Percentiles rank a stretch among this genome's conserved stretches.
Conservation (phyloP, 2,888 invertebrate species). For the Alcis repandata region DNA sequence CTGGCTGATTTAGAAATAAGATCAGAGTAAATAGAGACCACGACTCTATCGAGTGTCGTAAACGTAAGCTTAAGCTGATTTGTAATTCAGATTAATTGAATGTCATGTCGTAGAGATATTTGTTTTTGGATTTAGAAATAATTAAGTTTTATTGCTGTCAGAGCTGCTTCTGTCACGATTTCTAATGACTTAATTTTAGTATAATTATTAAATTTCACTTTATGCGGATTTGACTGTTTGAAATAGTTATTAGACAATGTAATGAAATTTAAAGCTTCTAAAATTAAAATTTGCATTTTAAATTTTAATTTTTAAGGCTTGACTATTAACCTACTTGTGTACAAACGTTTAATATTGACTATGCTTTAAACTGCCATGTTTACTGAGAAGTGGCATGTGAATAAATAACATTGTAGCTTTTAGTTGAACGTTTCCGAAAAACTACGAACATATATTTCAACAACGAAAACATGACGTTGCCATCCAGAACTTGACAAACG, state of each 20-base stretch:
- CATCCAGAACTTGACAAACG: not conserved
- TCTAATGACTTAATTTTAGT: not conserved
- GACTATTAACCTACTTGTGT: no score
- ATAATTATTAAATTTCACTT: not conserved
- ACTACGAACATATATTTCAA: no score
- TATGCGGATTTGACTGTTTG: no score
- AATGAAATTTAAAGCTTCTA: no score
- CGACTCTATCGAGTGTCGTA: slow-evolving; percentile 26
- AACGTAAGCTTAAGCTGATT: slow-evolving; percentile 29
- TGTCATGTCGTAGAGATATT: slow-evolving; percentile 25
- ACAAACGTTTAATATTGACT: no score
- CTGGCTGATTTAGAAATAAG: slow-evolving; percentile 48
- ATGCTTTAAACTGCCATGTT: no score
- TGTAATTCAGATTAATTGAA: slow-evolving; percentile 33
- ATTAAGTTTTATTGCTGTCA: slow-evolving; percentile 16
- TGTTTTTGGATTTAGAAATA: slow-evolving; percentile 19
- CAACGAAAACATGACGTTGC: not conserved
- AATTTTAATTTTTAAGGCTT: no score
- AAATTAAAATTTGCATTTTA: no score
- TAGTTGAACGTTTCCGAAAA: no score
- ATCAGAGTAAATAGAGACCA: slow-evolving; percentile 42
- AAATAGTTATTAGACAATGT: no score
- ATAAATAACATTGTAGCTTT: no score
- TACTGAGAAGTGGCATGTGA: no score
- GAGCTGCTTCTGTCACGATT: slow-evolving; percentile 4